These are phyloP conservation scores for Cephalopterus ornatus DNA, from an alignment of 2,113 vertebrate species.

Conservation along the genomic window DNA sequence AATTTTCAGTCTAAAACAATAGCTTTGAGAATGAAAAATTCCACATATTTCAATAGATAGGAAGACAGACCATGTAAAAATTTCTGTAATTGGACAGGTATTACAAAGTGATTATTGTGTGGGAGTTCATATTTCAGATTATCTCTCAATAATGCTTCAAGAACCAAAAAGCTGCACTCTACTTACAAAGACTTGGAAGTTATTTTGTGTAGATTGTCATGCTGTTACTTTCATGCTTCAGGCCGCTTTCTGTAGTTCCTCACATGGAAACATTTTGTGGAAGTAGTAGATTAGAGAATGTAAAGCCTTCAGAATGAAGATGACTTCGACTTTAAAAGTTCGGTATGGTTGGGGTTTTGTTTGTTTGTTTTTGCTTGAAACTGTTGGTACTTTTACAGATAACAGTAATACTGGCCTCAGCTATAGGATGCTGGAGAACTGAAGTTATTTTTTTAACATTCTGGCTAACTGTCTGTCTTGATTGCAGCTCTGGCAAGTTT, in stretches of 20 bases:
- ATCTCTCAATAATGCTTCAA: background rate
- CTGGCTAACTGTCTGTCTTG: background rate
- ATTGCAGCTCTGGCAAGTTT: slow-evolving; percentile 89
- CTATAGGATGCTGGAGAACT: background rate
- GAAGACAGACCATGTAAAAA: background rate
- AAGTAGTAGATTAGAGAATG: background rate
- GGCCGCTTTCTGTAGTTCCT: background rate
- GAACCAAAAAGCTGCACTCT: background rate
- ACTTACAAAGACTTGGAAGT: background rate
- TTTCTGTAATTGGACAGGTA: background rate
- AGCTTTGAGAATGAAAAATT: background rate
- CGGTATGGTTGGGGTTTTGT: background rate
- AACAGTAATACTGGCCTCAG: background rate
- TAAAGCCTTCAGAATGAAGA: background rate
- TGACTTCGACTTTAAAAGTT: background rate
- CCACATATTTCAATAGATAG: background rate
- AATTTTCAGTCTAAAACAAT: background rate
- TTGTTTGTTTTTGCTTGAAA: background rate
- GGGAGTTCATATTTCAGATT: background rate
- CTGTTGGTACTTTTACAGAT: background rate
- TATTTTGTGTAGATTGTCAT: background rate
- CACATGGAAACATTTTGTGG: background rate
- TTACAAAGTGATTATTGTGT: background rate
- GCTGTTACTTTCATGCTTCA: background rate
- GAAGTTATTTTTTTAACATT: background rate